Base-by-base conservation (phyloP, 2,797 vertebrate genomes). In the Hozukius guyotensis region DNA sequence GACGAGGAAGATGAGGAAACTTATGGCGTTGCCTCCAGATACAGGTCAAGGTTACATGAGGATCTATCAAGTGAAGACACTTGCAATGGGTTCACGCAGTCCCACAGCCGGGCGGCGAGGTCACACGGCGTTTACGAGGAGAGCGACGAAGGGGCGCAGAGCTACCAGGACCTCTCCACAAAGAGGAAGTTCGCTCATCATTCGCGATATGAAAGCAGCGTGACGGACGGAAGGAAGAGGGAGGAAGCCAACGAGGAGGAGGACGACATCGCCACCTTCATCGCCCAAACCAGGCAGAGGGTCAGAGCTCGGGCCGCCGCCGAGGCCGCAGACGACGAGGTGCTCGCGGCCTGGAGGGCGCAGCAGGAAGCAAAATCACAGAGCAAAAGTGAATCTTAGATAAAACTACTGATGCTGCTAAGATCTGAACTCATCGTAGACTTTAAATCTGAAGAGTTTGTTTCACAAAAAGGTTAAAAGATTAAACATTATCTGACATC, bases 291-390 rank as follows among this genome's bases (percentile, higher is more conserved):
- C 72, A 95, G 96, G 52, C 93, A 95, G 84, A 94, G 96, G 87
- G 92, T 92, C 34, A 91, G 86, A 0, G 96, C 95, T 5, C 93
- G 95, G 36, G 96, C 97, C n/a, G 95, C 96, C 0, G 95, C 96
- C 0, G 96, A 98, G 78, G 92, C 94, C 24, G 94, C 96, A 8
- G 97, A 97, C 2, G 97, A 99, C 67, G 98, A 98, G 71, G 93
- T 99, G 75, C 96, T 99, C 0, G 88, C 89, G 2, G 97, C 98
- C 1, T 99, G 98, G 98, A 96, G 96, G 84, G 95, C 89, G 12
- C 96, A 96, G 72, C 96, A 96, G 73, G 96, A 97, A 61, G 95
- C 93, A 0, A 97, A 96, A 67, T 91, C 94, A 55, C 96, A 95
- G 87, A 95, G 77, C 2, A 63, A 76, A 8, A 60, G 22, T 1